These are phyloP conservation scores for Macaria notata DNA, from an alignment of 2,888 invertebrate genomes.

Conservation along the genomic window DNA sequence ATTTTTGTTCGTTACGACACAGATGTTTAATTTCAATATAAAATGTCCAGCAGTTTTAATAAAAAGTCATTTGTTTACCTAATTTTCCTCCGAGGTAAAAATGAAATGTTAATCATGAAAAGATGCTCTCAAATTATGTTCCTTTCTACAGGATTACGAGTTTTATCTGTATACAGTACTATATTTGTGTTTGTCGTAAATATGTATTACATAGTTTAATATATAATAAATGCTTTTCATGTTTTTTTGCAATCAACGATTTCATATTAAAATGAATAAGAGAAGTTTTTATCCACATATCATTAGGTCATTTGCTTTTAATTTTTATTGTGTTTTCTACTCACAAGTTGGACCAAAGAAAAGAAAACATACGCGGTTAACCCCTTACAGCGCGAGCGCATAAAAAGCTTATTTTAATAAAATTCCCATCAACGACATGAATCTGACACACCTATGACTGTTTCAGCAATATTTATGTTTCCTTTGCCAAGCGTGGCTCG, in stretches of 20 bases:
- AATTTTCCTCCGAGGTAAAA: not conserved
- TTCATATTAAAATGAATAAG: too few species aligned
- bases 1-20: too few species aligned
- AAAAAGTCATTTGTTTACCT: slow-evolving; percentile 12
- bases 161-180: too few species aligned
- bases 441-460: slow-evolving; percentile 58
- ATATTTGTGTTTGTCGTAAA: too few species aligned
- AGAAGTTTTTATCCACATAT: too few species aligned
- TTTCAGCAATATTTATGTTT: slow-evolving; percentile 67
- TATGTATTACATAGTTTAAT: too few species aligned
- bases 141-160: too few species aligned
- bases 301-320: too few species aligned
- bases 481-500: slow-evolving; percentile 53
- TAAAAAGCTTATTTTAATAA: slow-evolving; percentile 23
- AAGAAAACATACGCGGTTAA: not conserved
- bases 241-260: too few species aligned
- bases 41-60: slow-evolving; percentile 3
- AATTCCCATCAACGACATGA: slow-evolving; percentile 44
- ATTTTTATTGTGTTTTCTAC: too few species aligned
- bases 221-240: too few species aligned
- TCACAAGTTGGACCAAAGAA: too few species aligned
- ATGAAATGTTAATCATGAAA: slow-evolving; percentile 13
- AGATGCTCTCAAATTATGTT: not conserved
- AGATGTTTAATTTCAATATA: slow-evolving; percentile 13
- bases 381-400: not conserved